phyloP scores from a whole-genome alignment of 2,888 invertebrate species.

The Adineta ricciae region DNA sequence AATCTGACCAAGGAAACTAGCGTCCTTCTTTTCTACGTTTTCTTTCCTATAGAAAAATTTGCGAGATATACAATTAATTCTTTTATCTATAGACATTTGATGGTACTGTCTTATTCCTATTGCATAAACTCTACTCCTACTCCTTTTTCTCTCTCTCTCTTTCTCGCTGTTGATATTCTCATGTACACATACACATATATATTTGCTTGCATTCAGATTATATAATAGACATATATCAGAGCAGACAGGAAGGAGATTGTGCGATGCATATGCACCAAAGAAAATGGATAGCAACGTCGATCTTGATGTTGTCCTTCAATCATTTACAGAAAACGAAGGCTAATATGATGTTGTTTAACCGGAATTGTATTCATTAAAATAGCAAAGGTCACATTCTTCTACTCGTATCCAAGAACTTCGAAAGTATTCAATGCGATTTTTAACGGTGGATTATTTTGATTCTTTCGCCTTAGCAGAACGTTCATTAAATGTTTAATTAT shows the following conservation, averaged over 20 bases:
- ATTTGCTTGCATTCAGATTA: neutral
- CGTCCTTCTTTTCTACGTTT: neutral
- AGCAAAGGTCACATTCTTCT: neutral
- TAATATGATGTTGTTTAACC: neutral
- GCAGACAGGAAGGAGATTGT: neutral
- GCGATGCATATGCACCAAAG: neutral
- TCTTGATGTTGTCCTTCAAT: neutral
- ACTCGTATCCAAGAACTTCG: too few species aligned
- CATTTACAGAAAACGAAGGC: neutral
- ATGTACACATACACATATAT: neutral
- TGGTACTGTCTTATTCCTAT: neutral
- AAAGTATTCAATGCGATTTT: too few species aligned
- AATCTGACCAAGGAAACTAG: neutral
- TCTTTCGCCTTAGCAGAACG: too few species aligned
- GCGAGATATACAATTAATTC: neutral
- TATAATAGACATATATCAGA: neutral
- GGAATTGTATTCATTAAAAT: neutral
- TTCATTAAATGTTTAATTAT: too few species aligned
- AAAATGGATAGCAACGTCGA: neutral
- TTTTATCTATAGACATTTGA: neutral
- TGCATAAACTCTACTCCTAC: neutral
- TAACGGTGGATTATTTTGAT: too few species aligned
- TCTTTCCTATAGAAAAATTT: neutral
- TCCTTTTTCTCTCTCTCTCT: neutral
- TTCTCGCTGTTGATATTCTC: neutral